Evolutionary conservation across 2,113 vertebrate genomes (phyloP), one percentile per base, ranked within the genome.

Genomic region (Zosterops lateralis): DNA sequence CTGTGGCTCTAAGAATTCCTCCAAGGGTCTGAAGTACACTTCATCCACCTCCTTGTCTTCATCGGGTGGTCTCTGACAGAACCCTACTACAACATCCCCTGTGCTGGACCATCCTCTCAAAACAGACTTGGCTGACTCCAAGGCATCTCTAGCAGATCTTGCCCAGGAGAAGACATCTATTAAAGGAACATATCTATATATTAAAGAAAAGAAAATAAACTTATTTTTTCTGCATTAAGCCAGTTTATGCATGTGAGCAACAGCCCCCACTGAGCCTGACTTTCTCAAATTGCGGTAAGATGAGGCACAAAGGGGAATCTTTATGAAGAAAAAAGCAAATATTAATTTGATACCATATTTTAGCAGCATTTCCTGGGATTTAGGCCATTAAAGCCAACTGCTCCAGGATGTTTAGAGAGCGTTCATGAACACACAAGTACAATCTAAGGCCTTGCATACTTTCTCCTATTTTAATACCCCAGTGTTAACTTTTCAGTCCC

Each of bases 381-480:
- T 77, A 77, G 61, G 47, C 34, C 71, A 34, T 76, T 60, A 62
- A 65, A 83, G 34, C 17, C 51, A 89, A 66, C 26, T 40, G 32
- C 56, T 83, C 15, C 87, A 87, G 93, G 91, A 92, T 95, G 93
- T 95, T 96, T 95, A 90, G 60, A 95, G 31, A 88, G 51, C 83
- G 40, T 31, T 60, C 24, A 51, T 10, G 56, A 80, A 48, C 58
- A 79, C 28, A n/a, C 8, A 89, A 91, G 14, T 24, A 53, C 54
- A 29, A 34, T 26, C n/a, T 50, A 72, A 80, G 54, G 56, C 47
- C 91, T 83, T 77, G 44, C 44, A 10, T 71, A 12, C 12, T 71
- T 88, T 62, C 80, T 61, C 58, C 29, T 70, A 4, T n/a, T 71
- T 78, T 75, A 84, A 48, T 54, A 67, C 36, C 53, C 45, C 28